phyloP scores from a whole-genome alignment of 2,888 invertebrate species.

The Sphecodes monilicornis region DNA sequence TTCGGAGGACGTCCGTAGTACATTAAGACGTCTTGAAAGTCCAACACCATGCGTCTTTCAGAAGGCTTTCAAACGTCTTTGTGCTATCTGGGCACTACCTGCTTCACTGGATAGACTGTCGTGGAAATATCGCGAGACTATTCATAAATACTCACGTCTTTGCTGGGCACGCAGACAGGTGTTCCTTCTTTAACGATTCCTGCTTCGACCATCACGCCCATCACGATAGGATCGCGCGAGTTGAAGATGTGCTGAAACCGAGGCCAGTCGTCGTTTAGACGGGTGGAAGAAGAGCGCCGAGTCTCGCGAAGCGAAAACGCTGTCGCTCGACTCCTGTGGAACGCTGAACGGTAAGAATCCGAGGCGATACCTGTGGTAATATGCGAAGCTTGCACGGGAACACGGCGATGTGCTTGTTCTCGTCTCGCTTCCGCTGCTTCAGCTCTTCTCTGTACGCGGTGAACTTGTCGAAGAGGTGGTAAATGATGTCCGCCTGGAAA shows the following conservation, averaged over 20 bases:
- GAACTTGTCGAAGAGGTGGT: slow-evolving; percentile 99
- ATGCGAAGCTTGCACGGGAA: slow-evolving; percentile 97
- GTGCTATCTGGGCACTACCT: background rate
- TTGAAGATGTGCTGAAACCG: slow-evolving; percentile 96
- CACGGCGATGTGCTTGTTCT: slow-evolving; percentile 98
- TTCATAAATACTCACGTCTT: slow-evolving; percentile 90
- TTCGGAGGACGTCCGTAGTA: too few species aligned
- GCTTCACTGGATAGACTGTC: background rate
- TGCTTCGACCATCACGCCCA: slow-evolving; percentile 97
- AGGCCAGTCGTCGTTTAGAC: background rate
- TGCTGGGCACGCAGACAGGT: slow-evolving; percentile 98
- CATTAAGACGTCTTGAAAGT: too few species aligned
- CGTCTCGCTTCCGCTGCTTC: slow-evolving; percentile 95
- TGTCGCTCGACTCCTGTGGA: background rate
- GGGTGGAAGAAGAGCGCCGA: background rate
- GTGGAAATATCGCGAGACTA: background rate
- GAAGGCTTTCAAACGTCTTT: too few species aligned
- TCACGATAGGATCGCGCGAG: slow-evolving; percentile 98
- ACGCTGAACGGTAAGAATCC: background rate
- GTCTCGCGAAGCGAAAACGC: background rate
- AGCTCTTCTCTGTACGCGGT: slow-evolving; percentile 96
- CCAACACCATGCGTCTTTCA: too few species aligned
- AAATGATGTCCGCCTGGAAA: slow-evolving; percentile 99
- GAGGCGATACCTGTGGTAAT: slow-evolving; percentile 88
- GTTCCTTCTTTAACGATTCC: slow-evolving; percentile 98